Conservation (phyloP, 2,888 invertebrate genomes). For the Leptothorax acervorum region DNA sequence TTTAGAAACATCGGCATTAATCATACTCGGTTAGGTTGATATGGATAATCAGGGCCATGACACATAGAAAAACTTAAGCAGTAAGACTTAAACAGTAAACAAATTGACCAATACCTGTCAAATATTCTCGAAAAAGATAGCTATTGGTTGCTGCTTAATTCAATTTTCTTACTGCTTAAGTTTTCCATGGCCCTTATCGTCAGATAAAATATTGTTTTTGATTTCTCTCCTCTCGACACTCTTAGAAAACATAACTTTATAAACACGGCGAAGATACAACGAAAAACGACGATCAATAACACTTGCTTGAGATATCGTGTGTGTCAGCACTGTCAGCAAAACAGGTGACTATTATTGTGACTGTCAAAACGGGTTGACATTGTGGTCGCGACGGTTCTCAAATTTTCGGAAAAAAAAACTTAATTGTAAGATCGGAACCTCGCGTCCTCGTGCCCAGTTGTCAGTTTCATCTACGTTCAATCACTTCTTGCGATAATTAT, state of each 20-base stretch:
- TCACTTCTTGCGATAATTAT: background rate
- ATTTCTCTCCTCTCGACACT: background rate
- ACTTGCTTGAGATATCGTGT: background rate
- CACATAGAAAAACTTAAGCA: no score
- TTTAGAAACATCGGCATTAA: background rate
- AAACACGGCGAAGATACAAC: background rate
- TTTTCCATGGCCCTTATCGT: background rate
- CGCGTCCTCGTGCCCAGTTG: background rate
- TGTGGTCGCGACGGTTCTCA: background rate
- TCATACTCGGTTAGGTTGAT: background rate
- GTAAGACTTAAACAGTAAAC: no score
- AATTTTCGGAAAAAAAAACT: background rate
- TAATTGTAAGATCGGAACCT: background rate
- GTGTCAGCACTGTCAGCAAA: background rate
- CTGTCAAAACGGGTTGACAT: background rate
- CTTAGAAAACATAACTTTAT: background rate
- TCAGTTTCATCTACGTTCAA: background rate
- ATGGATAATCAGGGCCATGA: background rate
- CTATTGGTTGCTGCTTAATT: no score
- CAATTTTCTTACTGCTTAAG: no score
- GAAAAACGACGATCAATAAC: background rate
- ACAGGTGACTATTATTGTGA: background rate
- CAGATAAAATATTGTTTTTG: background rate
- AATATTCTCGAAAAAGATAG: no score
- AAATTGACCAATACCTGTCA: no score